Evolutionary conservation across 2,888 invertebrate species (phyloP).

Genomic region (Drosophila mulleri): DNA sequence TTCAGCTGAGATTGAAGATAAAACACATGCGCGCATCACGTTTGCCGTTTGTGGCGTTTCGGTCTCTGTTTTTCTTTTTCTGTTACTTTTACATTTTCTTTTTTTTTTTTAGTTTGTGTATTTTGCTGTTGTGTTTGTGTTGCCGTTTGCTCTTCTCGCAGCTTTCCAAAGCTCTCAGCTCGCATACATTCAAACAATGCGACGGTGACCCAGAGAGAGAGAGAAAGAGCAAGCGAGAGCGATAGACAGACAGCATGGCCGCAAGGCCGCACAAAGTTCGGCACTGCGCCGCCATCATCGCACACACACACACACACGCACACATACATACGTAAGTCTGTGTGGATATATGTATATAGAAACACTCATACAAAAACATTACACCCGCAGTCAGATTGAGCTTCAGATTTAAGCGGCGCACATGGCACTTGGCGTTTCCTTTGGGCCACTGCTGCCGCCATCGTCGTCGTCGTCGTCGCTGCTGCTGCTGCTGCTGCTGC

Average conservation of each 20-base stretch:
- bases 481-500: constrained; percentile 7
- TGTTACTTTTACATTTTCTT: constrained; percentile 33
- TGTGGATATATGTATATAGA: neutral
- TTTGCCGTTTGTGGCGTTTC: constrained; percentile 68
- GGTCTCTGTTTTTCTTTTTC: constrained; percentile 36
- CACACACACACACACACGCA: constrained; percentile 15
- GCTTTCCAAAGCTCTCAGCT: constrained; percentile 56
- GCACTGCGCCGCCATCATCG: constrained; percentile 39
- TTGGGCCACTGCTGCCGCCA: constrained; percentile 41
- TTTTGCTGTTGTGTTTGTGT: constrained; percentile 51
- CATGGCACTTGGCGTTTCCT: constrained; percentile 75
- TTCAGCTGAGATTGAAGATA: constrained; percentile 79
- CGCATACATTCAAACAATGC: constrained; percentile 10
- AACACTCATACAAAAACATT: constrained; percentile 21
- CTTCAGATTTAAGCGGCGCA: constrained; percentile 63
- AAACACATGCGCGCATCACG: constrained; percentile 79
- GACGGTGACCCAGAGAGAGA: constrained; percentile 15
- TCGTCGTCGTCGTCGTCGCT: constrained; percentile 3
- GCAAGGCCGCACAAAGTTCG: constrained; percentile 66
- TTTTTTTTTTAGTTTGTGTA: constrained; percentile 22
- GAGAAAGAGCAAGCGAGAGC: constrained; percentile 25
- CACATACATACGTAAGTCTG: neutral
- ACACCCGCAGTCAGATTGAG: constrained; percentile 51
- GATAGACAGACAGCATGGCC: constrained; percentile 43
- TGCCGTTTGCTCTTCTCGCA: constrained; percentile 51